Evolutionary conservation across 2,888 invertebrate genomes (phyloP).

Genomic region (Agriotes lineatus): DNA sequence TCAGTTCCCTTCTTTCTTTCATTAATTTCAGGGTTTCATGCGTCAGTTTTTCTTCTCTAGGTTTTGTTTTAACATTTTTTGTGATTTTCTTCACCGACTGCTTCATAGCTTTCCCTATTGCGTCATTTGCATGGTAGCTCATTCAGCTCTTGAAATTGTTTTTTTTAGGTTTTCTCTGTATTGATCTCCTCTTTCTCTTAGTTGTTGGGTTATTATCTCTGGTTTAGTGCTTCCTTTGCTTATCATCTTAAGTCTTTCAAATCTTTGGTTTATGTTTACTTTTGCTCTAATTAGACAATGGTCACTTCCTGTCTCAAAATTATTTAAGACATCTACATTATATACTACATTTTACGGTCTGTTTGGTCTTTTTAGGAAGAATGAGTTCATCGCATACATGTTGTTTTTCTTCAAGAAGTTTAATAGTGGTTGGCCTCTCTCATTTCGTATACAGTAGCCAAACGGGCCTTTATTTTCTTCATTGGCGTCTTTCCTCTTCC

Average conservation of each 20-base stretch:
- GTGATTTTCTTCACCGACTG: background rate
- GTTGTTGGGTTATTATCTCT: background rate
- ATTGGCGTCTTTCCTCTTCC: too few species aligned
- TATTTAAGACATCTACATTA: background rate
- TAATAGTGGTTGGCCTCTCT: background rate
- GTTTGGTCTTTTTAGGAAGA: background rate
- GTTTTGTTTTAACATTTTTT: background rate
- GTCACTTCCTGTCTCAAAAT: background rate
- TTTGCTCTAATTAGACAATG: background rate
- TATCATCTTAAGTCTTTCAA: background rate
- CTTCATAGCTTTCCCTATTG: too few species aligned
- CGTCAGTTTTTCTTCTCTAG: background rate
- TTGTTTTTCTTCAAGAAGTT: background rate
- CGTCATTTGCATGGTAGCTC: background rate
- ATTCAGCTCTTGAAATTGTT: background rate
- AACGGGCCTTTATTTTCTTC: background rate
- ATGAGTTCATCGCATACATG: background rate
- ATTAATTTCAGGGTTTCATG: background rate
- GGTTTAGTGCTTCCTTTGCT: slow-evolving; percentile 3
- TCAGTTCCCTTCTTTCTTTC: too few species aligned
- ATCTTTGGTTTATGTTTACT: background rate
- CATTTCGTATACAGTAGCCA: background rate
- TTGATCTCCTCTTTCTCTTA: background rate
- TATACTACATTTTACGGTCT: background rate
- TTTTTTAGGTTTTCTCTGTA: background rate